Conservation (phyloP, 2,888 invertebrate species). For the Trachelus stipa region DNA sequence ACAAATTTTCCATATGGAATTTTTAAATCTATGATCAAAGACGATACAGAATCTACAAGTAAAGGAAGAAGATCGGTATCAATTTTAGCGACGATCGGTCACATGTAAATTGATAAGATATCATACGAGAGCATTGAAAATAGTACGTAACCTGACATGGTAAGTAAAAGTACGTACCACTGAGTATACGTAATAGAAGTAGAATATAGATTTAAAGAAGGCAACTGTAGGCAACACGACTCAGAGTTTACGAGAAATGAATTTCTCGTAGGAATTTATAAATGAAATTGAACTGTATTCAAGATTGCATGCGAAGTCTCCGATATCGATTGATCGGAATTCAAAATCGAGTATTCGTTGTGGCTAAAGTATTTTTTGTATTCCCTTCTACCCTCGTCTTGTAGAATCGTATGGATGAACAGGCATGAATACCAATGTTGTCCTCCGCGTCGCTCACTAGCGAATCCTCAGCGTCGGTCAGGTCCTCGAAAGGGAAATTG, state of each 20-base stretch:
- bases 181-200: too few relatives aligned
- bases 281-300: neutral
- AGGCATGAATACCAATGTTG: conserved; percentile 60
- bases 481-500: conserved; percentile 64
- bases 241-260: neutral
- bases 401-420: conserved; percentile 44
- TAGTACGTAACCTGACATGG: neutral
- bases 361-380: neutral
- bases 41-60: neutral
- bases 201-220: too few relatives aligned
- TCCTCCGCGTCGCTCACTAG: conserved; percentile 63
- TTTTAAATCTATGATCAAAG: neutral
- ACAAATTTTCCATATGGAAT: neutral
- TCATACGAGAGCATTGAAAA: neutral
- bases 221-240: neutral
- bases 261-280: neutral
- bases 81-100: neutral
- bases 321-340: neutral
- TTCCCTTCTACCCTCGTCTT: conserved; percentile 52
- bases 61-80: neutral
- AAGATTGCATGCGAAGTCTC: neutral
- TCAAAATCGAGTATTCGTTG: neutral
- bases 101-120: neutral
- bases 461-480: conserved; percentile 63
- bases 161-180: too few relatives aligned